Evolutionary conservation across 1,140 invertebrate species (phyloP), one percentile per base, ranked within the genome.

Genomic region (Meteorus sp.): DNA sequence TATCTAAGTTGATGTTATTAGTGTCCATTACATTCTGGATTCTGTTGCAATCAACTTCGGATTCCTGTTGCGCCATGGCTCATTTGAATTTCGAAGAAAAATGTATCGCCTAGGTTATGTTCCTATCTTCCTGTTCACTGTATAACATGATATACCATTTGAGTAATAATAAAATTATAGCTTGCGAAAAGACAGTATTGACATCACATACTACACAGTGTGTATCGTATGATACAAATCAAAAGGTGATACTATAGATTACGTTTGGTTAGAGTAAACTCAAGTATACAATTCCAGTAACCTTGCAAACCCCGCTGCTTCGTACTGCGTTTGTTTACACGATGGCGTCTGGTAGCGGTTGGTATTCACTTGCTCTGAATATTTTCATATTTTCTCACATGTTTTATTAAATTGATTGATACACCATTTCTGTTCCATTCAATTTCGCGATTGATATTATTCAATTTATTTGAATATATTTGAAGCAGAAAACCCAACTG

Each of bases 1-100:
- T 80, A 54, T 84, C 82, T 33, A 84, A 69, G 61, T 81, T 77
- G 35, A 82, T 66, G 59, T 70, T 74, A 44, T 76, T 76, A 55
- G 57, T 64, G 19, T 78, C 72, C 29, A 54, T 60, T 9, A 62
- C 57, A 62, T 69, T 77, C 44, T 73, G 65, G 70, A 77, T 74
- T 65, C 63, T 66, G 48, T 73, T 72, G 37, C 56, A 73, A 64
- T 73, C 73, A 11, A 53, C 39, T 60, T 71, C 67, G 43, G 47
- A 61, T 44, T 67, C 66, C 44, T 65, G 64, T 57, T 60, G 67
- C 39, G 70, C 66, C 71, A 73, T 73, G 31, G 22, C 43, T 39
- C 19, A 48, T 55, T 53, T 43, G 33, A 59, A 54, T 54, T 51
- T 43, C n/a, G 11, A 51, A 54, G 27, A 29, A 4, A 29, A 29